Percentiles rank a stretch among this genome's conserved stretches.
Conservation (phyloP, 1,140 invertebrate species). For the Lanistes nyassanus region DNA sequence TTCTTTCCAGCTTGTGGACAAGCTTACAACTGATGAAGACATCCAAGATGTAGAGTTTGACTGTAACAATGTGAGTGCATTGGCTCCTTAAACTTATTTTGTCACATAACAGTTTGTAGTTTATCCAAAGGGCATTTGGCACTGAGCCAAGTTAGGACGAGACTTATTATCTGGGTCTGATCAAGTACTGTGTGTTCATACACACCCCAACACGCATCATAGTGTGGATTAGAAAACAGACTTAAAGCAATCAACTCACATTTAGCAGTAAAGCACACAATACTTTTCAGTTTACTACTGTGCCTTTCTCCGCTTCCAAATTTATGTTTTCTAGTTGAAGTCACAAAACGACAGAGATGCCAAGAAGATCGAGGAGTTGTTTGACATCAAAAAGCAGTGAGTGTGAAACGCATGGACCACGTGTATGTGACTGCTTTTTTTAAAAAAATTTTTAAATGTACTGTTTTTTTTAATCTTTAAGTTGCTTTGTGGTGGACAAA, state of each 20-base stretch:
- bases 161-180: constrained; percentile 82
- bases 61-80: constrained; percentile 69
- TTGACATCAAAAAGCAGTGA: constrained; percentile 73
- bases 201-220: too few relatives aligned
- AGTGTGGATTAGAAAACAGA: too few relatives aligned
- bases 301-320: not conserved
- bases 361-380: constrained; percentile 73
- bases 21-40: constrained; percentile 75
- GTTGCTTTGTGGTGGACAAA: too few relatives aligned
- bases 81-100: not conserved
- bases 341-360: constrained; percentile 73
- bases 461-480: too few relatives aligned
- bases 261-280: too few relatives aligned
- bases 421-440: too few relatives aligned
- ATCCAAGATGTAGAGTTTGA: constrained; percentile 74
- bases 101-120: not conserved
- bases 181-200: constrained; percentile 69
- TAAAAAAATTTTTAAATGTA: too few relatives aligned
- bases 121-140: not conserved
- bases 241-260: too few relatives aligned
- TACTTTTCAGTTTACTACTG: not conserved
- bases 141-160: constrained; percentile 80
- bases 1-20: constrained; percentile 72
- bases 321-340: constrained; percentile 48
- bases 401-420: too few relatives aligned